A percentile compares a stretch with the other conserved stretches of the same genome.
phyloP scores from a whole-genome alignment of 2,888 invertebrate species.

The Sycophila texana region DNA sequence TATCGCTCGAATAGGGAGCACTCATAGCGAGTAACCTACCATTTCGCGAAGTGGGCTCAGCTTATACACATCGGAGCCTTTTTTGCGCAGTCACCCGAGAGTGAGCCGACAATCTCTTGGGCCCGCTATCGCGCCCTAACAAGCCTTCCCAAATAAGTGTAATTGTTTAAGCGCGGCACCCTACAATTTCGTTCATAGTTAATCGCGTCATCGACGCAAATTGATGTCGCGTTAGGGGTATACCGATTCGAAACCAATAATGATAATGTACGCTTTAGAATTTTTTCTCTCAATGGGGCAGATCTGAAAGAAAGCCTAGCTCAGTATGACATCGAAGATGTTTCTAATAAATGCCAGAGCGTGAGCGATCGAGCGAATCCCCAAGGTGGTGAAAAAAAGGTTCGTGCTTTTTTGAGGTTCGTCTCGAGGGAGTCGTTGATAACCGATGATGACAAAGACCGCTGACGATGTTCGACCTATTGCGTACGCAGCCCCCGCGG shows the following conservation, averaged over 20 bases:
- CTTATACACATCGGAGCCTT: neutral
- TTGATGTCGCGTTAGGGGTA: too few species aligned
- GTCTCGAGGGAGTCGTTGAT: neutral
- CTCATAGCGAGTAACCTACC: conserved; percentile 60
- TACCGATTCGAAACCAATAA: too few species aligned
- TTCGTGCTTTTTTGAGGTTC: neutral
- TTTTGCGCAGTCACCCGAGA: too few species aligned
- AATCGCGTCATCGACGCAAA: too few species aligned
- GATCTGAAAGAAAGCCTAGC: too few species aligned
- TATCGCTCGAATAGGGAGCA: conserved; percentile 61
- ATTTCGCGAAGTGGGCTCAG: conserved; percentile 53
- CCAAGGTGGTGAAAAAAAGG: neutral
- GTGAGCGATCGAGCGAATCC: neutral
- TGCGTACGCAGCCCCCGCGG: neutral
- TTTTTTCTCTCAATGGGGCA: too few species aligned
- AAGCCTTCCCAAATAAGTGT: neutral
- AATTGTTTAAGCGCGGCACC: too few species aligned
- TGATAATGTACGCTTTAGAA: too few species aligned
- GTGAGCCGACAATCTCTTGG: neutral
- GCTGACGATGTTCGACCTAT: neutral
- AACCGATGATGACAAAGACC: conserved; percentile 25
- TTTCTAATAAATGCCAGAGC: neutral
- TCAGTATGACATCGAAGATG: too few species aligned
- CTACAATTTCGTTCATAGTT: too few species aligned
- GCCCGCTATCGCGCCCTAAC: neutral